Percentiles rank a stretch among this genome's conserved stretches.
Conservation (phyloP, 1,140 invertebrate species). For the Phenacoccus solenopsis region DNA sequence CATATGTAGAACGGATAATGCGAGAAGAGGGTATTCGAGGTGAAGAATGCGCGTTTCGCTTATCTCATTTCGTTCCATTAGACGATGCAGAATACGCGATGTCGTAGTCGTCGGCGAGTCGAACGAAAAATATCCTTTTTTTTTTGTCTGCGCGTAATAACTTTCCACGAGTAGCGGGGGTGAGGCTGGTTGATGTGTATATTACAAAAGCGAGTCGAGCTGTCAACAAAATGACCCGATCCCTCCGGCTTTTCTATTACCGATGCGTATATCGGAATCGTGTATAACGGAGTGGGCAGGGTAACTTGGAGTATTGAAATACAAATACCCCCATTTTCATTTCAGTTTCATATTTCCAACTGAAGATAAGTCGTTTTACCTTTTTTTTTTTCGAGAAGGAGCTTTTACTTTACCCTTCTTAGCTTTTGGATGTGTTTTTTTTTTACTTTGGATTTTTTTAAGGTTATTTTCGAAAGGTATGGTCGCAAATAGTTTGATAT, state of each 20-base stretch:
- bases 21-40: too few species aligned
- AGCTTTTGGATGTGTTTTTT: too few species aligned
- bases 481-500: not conserved
- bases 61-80: not conserved
- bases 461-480: not conserved
- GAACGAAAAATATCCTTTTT: not conserved
- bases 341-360: not conserved
- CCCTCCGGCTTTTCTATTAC: slow-evolving; percentile 1
- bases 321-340: not conserved
- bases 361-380: not conserved
- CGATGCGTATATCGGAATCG: too few species aligned
- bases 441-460: too few species aligned
- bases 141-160: not conserved
- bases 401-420: too few species aligned
- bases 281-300: not conserved
- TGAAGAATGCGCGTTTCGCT: too few species aligned
- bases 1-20: not conserved
- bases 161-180: not conserved
- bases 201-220: not conserved
- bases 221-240: not conserved
- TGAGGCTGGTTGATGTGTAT: not conserved
- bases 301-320: not conserved
- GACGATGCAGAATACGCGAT: not conserved
- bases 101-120: not conserved
- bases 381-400: not conserved